Percentiles rank a stretch among this genome's conserved stretches.
Conservation (phyloP, 2,888 invertebrate species). For the Norana najaformis region DNA sequence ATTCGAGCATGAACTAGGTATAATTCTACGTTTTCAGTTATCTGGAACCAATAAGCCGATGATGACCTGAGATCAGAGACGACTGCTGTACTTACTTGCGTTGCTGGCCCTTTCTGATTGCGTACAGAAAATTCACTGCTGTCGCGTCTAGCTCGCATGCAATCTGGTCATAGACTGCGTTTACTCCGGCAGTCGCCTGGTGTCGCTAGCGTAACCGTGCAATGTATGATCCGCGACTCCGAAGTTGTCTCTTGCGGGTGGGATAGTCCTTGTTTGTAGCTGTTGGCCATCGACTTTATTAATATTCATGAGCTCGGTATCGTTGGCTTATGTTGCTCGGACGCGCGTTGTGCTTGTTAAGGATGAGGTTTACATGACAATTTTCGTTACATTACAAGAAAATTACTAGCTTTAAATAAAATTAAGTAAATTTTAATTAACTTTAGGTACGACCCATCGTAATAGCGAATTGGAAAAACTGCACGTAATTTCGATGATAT, state of each 20-base stretch:
- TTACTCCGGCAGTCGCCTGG: slow-evolving; percentile 6
- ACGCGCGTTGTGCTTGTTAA: neutral
- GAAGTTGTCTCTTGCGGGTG: neutral
- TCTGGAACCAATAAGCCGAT: neutral
- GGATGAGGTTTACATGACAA: too few species aligned
- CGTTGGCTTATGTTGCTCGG: neutral
- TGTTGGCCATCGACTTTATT: neutral
- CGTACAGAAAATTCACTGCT: neutral
- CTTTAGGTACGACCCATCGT: too few species aligned
- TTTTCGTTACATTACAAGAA: too few species aligned
- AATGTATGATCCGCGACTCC: neutral
- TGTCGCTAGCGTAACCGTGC: neutral
- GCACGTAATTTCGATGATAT: too few species aligned
- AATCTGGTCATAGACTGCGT: neutral
- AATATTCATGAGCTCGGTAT: neutral
- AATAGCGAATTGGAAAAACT: too few species aligned
- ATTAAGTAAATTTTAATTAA: too few species aligned
- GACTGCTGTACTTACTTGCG: neutral
- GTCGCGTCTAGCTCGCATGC: neutral
- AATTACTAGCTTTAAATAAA: too few species aligned
- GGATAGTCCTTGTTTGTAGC: neutral
- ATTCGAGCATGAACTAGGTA: neutral
- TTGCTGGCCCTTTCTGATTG: neutral
- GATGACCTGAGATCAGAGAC: neutral
- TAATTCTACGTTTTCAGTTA: neutral